These are phyloP conservation scores for Scaptomyza cyrtandrae DNA, from an alignment of 2,888 invertebrate genomes.

Conservation along the genomic window DNA sequence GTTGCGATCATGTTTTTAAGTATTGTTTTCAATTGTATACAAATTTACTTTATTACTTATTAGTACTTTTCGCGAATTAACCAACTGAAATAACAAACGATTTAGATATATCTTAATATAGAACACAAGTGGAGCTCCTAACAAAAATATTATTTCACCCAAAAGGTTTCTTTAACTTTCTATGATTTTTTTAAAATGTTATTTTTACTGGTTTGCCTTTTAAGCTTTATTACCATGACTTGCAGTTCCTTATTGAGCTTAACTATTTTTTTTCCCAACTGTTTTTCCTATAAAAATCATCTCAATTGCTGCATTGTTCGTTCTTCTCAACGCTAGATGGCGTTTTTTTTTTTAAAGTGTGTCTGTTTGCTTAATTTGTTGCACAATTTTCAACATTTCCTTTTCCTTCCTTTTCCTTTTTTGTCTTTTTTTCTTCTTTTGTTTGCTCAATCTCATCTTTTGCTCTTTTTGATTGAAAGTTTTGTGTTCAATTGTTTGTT, in stretches of 20 bases:
- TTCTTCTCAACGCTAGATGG: conserved; percentile 16
- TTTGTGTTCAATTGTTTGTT: conserved; percentile 16
- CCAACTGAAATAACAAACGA: too few relatives aligned
- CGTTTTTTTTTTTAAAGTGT: conserved; percentile 4
- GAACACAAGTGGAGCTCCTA: too few relatives aligned
- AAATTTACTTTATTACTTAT: too few relatives aligned
- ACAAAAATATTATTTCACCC: too few relatives aligned
- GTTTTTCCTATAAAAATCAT: not conserved
- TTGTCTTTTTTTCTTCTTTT: not conserved
- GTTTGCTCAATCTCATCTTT: not conserved
- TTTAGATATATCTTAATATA: too few relatives aligned
- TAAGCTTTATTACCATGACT: not conserved
- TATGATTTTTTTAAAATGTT: not conserved
- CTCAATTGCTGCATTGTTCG: not conserved
- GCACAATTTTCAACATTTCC: conserved; percentile 28
- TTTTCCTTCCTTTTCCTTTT: not conserved
- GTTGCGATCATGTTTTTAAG: too few relatives aligned
- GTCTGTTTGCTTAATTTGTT: conserved; percentile 33
- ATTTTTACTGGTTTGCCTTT: not conserved
- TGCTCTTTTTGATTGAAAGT: not conserved
- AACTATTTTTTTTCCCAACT: not conserved
- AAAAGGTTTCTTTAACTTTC: not conserved
- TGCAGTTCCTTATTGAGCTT: not conserved
- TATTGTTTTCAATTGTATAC: too few relatives aligned
- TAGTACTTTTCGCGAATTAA: too few relatives aligned